Percentiles rank a stretch among this genome's conserved stretches.
phyloP scores from a whole-genome alignment of 2,113 vertebrate species.

The Petrocephalus microphthalmus region DNA sequence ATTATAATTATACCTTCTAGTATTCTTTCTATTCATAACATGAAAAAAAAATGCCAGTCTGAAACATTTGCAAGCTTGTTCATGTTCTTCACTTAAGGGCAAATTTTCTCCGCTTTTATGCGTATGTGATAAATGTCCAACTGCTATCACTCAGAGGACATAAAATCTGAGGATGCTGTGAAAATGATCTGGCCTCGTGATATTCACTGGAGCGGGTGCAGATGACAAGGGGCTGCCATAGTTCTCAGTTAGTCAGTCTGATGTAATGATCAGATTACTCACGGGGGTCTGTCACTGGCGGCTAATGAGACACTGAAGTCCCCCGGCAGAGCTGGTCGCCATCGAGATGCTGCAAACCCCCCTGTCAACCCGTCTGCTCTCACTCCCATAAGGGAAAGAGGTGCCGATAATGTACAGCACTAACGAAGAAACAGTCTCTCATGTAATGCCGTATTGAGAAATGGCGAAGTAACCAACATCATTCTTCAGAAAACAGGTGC shows the following conservation, averaged over 20 bases:
- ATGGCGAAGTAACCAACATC: neutral
- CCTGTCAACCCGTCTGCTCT: neutral
- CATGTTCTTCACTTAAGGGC: neutral
- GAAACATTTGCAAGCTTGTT: neutral
- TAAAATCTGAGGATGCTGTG: neutral
- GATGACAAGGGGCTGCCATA: neutral
- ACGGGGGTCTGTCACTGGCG: slow-evolving; percentile 6
- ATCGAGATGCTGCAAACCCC: neutral
- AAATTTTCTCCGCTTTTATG: neutral
- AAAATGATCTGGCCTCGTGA: neutral
- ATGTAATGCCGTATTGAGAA: neutral
- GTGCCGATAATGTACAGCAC: neutral
- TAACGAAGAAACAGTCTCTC: neutral
- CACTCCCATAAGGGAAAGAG: neutral
- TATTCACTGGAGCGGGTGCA: neutral
- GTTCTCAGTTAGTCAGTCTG: slow-evolving; percentile 12
- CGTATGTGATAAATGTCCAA: neutral
- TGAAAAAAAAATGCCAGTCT: neutral
- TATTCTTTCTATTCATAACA: neutral
- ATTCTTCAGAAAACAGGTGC: neutral
- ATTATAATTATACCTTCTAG: neutral
- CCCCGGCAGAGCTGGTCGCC: slow-evolving; percentile 11
- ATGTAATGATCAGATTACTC: slow-evolving; percentile 26
- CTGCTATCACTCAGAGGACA: neutral
- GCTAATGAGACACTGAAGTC: slow-evolving; percentile 8